Conservation (phyloP, 2,113 vertebrate species). For the Stegostoma tigrinum region DNA sequence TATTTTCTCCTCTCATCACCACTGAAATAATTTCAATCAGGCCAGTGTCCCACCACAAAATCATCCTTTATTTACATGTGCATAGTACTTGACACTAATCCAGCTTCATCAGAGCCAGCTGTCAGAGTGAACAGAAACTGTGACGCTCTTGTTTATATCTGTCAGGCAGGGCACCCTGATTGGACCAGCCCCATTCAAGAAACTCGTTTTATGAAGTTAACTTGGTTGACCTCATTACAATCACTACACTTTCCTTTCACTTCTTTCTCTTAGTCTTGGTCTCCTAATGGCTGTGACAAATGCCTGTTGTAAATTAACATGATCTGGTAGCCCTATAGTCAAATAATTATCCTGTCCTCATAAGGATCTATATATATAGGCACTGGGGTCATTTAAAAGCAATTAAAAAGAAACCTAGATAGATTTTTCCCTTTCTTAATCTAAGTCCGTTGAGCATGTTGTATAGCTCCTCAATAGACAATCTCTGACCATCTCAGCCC, state of each 20-base stretch:
- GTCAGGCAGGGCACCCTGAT: too few species aligned
- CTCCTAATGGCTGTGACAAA: not conserved
- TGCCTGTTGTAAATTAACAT: not conserved
- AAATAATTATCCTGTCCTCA: not conserved
- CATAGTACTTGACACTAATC: too few species aligned
- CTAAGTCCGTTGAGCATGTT: not conserved
- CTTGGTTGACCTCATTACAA: too few species aligned
- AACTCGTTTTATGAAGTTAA: too few species aligned
- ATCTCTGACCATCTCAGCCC: not conserved
- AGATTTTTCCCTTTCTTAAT: not conserved
- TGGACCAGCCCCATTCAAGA: too few species aligned
- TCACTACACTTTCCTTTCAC: not conserved
- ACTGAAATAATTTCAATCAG: too few species aligned
- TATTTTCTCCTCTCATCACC: too few species aligned
- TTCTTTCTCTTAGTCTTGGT: not conserved
- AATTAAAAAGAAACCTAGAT: not conserved
- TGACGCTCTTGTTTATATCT: too few species aligned
- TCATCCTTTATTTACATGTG: too few species aligned
- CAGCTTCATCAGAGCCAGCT: too few species aligned
- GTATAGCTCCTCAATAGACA: not conserved
- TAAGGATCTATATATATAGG: not conserved
- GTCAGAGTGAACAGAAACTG: too few species aligned
- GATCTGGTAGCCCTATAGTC: not conserved
- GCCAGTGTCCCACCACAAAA: too few species aligned
- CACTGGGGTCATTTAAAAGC: not conserved